A percentile compares a stretch with the other conserved stretches of the same genome.
Conservation (phyloP, 2,113 vertebrate species). For the Amphilophus citrinellus region DNA sequence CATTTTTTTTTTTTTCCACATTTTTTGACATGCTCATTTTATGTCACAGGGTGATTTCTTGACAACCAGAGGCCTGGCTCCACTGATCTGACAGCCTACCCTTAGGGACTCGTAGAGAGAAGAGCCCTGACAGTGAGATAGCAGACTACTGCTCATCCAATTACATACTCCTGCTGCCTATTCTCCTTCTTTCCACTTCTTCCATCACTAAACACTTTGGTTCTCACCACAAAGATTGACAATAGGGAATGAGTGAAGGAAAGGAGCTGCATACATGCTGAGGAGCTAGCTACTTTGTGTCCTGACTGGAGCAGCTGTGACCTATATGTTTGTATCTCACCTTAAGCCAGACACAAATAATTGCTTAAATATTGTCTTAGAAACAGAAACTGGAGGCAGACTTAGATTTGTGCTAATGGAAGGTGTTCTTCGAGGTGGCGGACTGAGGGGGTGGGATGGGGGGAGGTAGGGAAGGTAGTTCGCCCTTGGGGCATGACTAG, state of each 20-base stretch:
- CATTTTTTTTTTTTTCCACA: neutral
- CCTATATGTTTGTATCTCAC: neutral
- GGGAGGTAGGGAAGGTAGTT: slow-evolving; percentile 5
- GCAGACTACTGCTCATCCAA: slow-evolving; percentile 45
- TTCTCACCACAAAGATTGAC: neutral
- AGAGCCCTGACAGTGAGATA: slow-evolving; percentile 50
- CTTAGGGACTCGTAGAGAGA: slow-evolving; percentile 49
- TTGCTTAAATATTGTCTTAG: slow-evolving; percentile 8
- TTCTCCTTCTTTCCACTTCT: neutral
- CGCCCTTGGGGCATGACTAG: slow-evolving; percentile 75
- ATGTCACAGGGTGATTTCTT: slow-evolving; percentile 51
- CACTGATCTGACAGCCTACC: slow-evolving; percentile 64
- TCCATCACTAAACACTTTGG: neutral
- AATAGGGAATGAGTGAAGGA: neutral
- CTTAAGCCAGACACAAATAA: neutral
- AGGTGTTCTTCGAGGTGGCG: slow-evolving; percentile 27
- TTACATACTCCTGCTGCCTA: slow-evolving; percentile 34
- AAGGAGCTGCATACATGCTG: neutral
- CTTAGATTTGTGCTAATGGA: slow-evolving; percentile 22
- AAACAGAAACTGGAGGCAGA: slow-evolving; percentile 3
- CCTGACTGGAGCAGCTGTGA: neutral
- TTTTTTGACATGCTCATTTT: slow-evolving; percentile 4
- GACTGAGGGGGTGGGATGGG: slow-evolving; percentile 13
- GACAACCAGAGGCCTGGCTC: slow-evolving; percentile 52
- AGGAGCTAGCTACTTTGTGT: neutral